Evolutionary conservation across 2,888 invertebrate genomes (phyloP).

Genomic region (Cyclophora punctaria): DNA sequence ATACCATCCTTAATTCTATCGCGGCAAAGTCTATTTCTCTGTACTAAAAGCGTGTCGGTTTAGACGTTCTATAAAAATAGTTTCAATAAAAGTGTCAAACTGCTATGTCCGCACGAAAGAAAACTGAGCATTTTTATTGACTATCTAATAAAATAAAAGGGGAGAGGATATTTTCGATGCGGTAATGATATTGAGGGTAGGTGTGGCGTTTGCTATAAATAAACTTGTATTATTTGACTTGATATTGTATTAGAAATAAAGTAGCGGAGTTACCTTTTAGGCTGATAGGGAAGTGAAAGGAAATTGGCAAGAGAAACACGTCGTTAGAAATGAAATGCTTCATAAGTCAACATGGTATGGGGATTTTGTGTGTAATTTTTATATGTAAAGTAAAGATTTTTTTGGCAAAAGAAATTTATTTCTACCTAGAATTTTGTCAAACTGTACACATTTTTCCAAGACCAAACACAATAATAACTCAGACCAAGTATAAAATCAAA

Average conservation of each 20-base stretch:
- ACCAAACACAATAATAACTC: too few species aligned
- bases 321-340: too few species aligned
- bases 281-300: too few species aligned
- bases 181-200: slow-evolving; percentile 12
- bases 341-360: too few species aligned
- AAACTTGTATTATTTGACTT: not conserved
- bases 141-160: slow-evolving; percentile 52
- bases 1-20: slow-evolving; percentile 22
- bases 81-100: slow-evolving; percentile 27
- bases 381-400: too few species aligned
- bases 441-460: too few species aligned
- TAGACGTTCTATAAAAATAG: slow-evolving; percentile 8
- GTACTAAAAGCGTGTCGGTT: slow-evolving; percentile 3
- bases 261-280: too few species aligned
- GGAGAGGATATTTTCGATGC: slow-evolving; percentile 20
- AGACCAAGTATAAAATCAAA: too few species aligned
- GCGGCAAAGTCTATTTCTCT: slow-evolving; percentile 4
- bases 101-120: slow-evolving; percentile 41
- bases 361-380: too few species aligned
- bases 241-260: not conserved
- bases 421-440: too few species aligned
- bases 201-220: slow-evolving; percentile 4
- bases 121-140: slow-evolving; percentile 54
- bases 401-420: too few species aligned
- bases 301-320: too few species aligned